A percentile compares a stretch with the other conserved stretches of the same genome.
Conservation (phyloP, 2,888 invertebrate genomes). For the Idaea dimidiata region DNA sequence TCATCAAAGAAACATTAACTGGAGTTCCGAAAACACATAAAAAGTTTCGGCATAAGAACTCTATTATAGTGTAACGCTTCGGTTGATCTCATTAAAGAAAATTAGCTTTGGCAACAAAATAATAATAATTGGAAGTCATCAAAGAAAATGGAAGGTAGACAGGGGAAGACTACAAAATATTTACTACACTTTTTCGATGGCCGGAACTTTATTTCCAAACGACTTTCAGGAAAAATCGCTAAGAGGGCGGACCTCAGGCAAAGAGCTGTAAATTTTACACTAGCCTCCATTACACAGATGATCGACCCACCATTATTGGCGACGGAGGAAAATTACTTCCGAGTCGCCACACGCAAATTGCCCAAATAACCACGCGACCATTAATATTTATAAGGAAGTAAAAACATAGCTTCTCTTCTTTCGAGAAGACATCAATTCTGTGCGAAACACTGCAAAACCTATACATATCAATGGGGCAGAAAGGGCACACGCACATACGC, state of each 20-base stretch:
- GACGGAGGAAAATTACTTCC: conserved; percentile 57
- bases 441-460: neutral
- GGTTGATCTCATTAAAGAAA: conserved; percentile 1
- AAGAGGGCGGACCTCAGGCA: conserved; percentile 21
- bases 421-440: neutral
- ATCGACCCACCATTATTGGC: conserved; percentile 47
- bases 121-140: neutral
- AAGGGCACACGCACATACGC: neutral
- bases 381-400: conserved; percentile 15
- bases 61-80: neutral
- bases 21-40: conserved; percentile 1
- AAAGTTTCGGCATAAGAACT: neutral
- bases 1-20: conserved; percentile 1
- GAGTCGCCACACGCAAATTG: conserved; percentile 52
- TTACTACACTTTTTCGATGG: conserved; percentile 13
- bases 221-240: conserved; percentile 26
- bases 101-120: conserved; percentile 1
- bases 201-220: conserved; percentile 18
- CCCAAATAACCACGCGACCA: conserved; percentile 24
- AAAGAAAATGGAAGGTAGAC: conserved; percentile 12
- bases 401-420: neutral
- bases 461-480: neutral
- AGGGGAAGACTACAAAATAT: conserved; percentile 4
- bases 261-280: conserved; percentile 50
- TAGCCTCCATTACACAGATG: conserved; percentile 43